Base-by-base conservation (phyloP, 1,140 invertebrate genomes). In the Dendrolimus punctatus region DNA sequence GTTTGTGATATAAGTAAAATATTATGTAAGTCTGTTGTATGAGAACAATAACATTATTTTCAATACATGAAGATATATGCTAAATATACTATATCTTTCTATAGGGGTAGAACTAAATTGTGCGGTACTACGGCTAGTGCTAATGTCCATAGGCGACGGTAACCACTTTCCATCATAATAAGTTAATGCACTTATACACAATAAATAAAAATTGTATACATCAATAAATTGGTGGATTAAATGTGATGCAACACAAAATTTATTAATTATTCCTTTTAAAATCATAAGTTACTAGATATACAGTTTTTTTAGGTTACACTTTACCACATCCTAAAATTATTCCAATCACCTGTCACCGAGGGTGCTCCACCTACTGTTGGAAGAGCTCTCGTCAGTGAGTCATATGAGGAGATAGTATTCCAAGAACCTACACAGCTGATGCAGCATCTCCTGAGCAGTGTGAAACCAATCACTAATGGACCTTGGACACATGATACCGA, bases 321-420 rank as follows among this genome's bases (percentile, higher is more conserved):
- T 48, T 99, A 98, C 84, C 98, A 99, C 74, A 94, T 98, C 47
- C 88, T 99, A 6, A 99, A 99, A 85, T 83, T 99, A 6, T 99
- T 99, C 79, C 96, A 97, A 89, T 92, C 92, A 4, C 88, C 76
- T 0, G 84, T 89, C 0, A 87, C 83, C 4, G 89, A 91, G 51
- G 89, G 90, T 4, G 88, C 88, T 53, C 89, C 90, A 0, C 85
- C 87, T 23, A 86, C 89, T 0, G 90, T 91, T 8, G 90, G 93
- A 62, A 95, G 96, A 63, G 92, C 92, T 43, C 87, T 99, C 0
- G 95, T 98, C 0, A 95, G 95, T 4, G 98, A 99, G 88, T 95
- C 92, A 70, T 99, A 99, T 80, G 98, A 99, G 82, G 98, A 99
- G 90, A 95, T 99, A 54, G 95, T 99, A 2, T 99, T 99, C 78